These are phyloP conservation scores for Lasiurus cinereus DNA, from an alignment of 2,113 vertebrate genomes.

Conservation along the genomic window DNA sequence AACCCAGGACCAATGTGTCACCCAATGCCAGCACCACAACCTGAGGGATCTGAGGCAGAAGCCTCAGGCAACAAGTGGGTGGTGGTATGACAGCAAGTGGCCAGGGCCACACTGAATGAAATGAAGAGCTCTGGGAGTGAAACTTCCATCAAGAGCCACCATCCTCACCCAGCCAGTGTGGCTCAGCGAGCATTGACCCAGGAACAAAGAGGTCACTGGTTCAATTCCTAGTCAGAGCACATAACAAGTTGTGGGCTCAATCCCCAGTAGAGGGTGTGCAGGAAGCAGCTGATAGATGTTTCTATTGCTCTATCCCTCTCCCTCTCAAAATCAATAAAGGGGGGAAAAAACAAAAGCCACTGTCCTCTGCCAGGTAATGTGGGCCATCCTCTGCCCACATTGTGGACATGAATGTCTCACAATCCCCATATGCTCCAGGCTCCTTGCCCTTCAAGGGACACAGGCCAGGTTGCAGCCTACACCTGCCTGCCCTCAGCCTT, in stretches of 20 bases:
- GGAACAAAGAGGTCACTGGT: no score
- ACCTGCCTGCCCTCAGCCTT: not conserved
- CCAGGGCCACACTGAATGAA: not conserved
- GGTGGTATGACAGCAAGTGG: not conserved
- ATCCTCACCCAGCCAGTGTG: fast-evolving
- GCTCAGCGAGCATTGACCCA: no score
- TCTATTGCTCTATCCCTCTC: no score
- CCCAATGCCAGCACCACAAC: not conserved
- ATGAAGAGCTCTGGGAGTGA: not conserved
- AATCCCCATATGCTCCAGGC: not conserved
- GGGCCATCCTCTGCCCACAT: no score
- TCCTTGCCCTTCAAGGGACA: not conserved
- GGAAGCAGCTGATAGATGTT: no score
- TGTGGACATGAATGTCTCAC: no score
- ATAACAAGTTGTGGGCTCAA: no score
- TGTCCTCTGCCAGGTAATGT: fast-evolving
- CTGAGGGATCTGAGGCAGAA: not conserved
- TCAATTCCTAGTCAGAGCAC: no score
- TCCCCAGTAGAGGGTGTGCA: no score
- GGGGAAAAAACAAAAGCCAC: not conserved
- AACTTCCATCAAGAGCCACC: not conserved
- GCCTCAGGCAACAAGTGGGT: not conserved
- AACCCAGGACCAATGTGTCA: not conserved
- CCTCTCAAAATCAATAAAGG: no score
- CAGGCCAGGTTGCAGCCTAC: not conserved